Evolutionary conservation across 2,113 vertebrate genomes (phyloP).

Genomic region (Bombycilla garrulus): DNA sequence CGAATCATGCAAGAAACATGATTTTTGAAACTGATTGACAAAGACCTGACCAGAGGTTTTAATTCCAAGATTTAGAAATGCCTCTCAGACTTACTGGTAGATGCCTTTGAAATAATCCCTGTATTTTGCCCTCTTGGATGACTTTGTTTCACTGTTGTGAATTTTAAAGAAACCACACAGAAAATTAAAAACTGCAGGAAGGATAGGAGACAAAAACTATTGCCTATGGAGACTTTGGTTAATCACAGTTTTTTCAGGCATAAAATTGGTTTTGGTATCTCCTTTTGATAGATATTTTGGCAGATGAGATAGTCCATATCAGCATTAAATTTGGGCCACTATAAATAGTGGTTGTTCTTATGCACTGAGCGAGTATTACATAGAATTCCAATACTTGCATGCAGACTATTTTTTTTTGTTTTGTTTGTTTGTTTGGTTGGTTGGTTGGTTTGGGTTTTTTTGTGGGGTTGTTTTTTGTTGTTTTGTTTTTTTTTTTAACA

Average conservation of each 20-base stretch:
- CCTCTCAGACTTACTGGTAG: not conserved
- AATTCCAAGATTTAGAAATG: not conserved
- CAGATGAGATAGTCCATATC: not conserved
- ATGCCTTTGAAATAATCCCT: not conserved
- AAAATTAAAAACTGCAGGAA: not conserved
- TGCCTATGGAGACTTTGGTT: not conserved
- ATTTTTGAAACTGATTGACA: not conserved
- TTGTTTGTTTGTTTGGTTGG: too few relatives aligned
- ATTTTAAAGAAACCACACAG: not conserved
- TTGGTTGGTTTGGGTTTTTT: too few relatives aligned
- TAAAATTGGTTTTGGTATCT: not conserved
- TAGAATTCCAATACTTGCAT: not conserved
- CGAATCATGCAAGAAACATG: not conserved
- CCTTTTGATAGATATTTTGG: not conserved
- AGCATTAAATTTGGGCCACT: not conserved
- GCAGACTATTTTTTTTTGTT: not conserved
- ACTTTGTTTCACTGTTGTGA: not conserved
- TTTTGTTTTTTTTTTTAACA: not conserved
- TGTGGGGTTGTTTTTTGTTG: too few relatives aligned
- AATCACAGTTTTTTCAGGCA: not conserved
- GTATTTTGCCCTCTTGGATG: not conserved
- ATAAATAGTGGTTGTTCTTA: not conserved
- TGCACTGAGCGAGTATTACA: not conserved
- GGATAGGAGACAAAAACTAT: not conserved
- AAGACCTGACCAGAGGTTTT: not conserved